Evolutionary conservation across 2,888 invertebrate genomes (phyloP), one percentile per base, ranked within the genome.

Genomic region (Deilephila elpenor): DNA sequence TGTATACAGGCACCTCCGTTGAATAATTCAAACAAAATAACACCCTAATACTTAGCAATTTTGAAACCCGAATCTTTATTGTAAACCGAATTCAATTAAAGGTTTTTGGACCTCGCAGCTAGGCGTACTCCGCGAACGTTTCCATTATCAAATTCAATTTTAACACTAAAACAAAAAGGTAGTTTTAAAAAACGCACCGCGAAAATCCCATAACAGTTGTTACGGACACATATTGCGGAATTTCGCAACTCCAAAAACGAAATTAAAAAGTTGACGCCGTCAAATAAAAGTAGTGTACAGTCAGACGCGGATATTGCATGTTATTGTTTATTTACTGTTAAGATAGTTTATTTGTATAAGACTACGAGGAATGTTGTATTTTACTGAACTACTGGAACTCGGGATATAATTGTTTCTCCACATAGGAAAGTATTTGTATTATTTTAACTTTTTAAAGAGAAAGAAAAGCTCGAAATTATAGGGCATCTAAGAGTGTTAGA

Each of bases 231-330:
- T 86, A 84, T 86, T 85, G 83, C 82, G 73, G 79, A 77, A 79
- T 82, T 82, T 82, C 75, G 76, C 80, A 81, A 82, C 81, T 81
- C 81, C 64, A 71, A 73, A 74, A 82, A 85, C 82, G 82, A 86
- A 88, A 89, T 88, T 86, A 88, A 89, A 88, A 90, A 88, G 84
- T 88, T 86, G 79, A 82, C 78, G 79, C 75, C 75, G 77, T 75
- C 78, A 78, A 82, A 85, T 80, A 82, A 83, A 86, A 83, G 78
- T 76, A 74, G 71, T 59, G 76, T 78, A 80, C 73, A 74, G 72
- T 76, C 19, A 59, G 29, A 0, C 34, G 25, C 25, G 51, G 34
- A 72, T 56, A 34, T 25, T 34, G 44, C n/a, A 17, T 19, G 20
- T 6, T 64, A 20, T 60, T 20, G 4, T 25, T 51, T 25, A 25